These are phyloP conservation scores for Channa striata DNA, from an alignment of 2,797 vertebrate species.

Conservation along the genomic window DNA sequence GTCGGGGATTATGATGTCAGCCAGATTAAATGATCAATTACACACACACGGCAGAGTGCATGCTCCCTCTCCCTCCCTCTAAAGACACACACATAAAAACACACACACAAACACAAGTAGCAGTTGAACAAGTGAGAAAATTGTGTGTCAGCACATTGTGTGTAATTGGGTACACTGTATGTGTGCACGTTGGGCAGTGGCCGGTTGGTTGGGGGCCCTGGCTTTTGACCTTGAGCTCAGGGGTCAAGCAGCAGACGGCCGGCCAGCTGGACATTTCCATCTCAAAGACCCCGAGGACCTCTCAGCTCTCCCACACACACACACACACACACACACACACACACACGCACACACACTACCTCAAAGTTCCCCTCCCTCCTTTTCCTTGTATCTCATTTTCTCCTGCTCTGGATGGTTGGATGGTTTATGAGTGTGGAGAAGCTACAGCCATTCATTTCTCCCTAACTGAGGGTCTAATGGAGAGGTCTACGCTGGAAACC, in stretches of 20 bases:
- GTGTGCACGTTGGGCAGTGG: constrained; percentile 70
- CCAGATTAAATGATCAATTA: constrained; percentile 82
- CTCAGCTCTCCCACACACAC: constrained; percentile 34
- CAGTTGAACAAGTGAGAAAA: constrained; percentile 23
- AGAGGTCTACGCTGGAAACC: constrained; percentile 84
- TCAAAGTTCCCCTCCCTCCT: constrained; percentile 88
- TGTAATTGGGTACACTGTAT: constrained; percentile 45
- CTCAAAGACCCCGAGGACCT: constrained; percentile 90
- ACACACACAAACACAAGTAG: constrained; percentile 22
- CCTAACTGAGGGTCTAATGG: constrained; percentile 84
- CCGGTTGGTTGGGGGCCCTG: constrained; percentile 76
- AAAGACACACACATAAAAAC: constrained; percentile 45
- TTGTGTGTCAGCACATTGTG: constrained; percentile 6
- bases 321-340: constrained; percentile 42
- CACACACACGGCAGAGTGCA: constrained; percentile 57
- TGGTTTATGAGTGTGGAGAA: constrained; percentile 82
- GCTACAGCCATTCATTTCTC: constrained; percentile 87
- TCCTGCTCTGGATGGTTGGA: constrained; percentile 74
- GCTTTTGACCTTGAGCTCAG: constrained; percentile 94
- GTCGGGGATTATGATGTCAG: constrained; percentile 83
- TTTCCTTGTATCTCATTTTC: constrained; percentile 90
- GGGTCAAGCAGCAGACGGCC: constrained; percentile 97
- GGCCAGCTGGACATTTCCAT: constrained; percentile 99
- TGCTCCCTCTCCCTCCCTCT: constrained; percentile 39
- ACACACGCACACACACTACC: constrained; percentile 86